Evolutionary conservation across 2,113 vertebrate species (phyloP).

Genomic region (Pyrgilauda ruficollis): DNA sequence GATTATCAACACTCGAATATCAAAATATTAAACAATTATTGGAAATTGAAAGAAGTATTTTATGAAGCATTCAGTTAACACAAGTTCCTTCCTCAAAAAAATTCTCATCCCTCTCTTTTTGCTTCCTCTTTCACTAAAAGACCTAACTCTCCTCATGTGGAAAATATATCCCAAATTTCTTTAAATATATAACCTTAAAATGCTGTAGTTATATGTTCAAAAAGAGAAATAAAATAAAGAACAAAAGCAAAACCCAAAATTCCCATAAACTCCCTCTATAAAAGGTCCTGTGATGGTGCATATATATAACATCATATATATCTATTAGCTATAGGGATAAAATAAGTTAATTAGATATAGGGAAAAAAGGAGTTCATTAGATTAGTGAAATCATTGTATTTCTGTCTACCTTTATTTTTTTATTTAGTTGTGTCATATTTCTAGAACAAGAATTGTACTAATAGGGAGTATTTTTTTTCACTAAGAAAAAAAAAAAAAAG

Average conservation of each 20-base stretch:
- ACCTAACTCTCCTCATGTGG: neutral
- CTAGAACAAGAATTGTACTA: neutral
- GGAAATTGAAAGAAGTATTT: neutral
- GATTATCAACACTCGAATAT: neutral
- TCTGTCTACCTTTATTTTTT: neutral
- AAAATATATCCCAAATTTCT: neutral
- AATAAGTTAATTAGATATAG: neutral
- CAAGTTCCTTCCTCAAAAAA: neutral
- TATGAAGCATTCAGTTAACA: accelerated
- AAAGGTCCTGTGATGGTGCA: neutral
- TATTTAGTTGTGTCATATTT: neutral
- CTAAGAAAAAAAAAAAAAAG: neutral
- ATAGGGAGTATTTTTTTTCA: neutral
- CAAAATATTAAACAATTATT: neutral
- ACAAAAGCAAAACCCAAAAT: accelerated
- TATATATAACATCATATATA: no score
- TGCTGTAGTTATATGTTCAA: accelerated
- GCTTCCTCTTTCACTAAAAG: neutral
- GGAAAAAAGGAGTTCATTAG: neutral
- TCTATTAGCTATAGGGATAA: neutral
- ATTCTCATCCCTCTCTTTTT: neutral
- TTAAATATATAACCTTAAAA: neutral
- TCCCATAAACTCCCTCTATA: accelerated
- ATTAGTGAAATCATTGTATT: neutral
- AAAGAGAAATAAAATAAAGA: neutral